These are phyloP conservation scores for Hapalemur alaotrensis DNA, from an alignment of 2,797 vertebrate genomes.

Conservation along the genomic window DNA sequence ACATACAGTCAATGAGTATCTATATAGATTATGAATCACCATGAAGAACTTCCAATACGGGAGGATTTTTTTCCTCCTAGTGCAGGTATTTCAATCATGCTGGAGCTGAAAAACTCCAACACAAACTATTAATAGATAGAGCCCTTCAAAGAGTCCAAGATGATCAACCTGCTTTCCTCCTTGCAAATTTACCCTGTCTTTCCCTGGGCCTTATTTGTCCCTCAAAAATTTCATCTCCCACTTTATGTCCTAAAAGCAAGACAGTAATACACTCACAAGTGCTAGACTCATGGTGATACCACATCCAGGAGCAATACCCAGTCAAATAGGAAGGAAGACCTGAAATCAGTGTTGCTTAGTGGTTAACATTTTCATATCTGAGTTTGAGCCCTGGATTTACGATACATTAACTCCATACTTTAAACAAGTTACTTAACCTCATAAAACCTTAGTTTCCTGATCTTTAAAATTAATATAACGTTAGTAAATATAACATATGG, in stretches of 20 bases:
- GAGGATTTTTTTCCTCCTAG: neutral
- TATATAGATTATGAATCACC: neutral
- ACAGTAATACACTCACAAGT: neutral
- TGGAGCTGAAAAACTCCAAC: neutral
- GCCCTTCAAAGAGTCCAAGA: neutral
- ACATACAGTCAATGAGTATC: neutral
- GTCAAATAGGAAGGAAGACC: neutral
- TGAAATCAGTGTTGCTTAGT: neutral
- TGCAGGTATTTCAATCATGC: neutral
- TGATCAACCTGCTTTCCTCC: neutral
- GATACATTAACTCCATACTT: neutral
- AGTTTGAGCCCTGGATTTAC: neutral
- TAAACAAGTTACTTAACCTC: neutral
- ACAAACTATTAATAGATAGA: neutral
- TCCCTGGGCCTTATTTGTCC: neutral
- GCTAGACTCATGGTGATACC: too few species aligned
- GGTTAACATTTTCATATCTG: neutral
- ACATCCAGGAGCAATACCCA: neutral
- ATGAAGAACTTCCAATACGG: neutral
- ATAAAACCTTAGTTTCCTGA: neutral
- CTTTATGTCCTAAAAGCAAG: neutral
- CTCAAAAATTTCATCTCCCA: neutral
- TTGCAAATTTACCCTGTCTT: neutral
- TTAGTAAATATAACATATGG: neutral
- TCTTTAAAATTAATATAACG: neutral